Base-by-base conservation (phyloP, 1,140 invertebrate species). In the Limonius californicus region DNA sequence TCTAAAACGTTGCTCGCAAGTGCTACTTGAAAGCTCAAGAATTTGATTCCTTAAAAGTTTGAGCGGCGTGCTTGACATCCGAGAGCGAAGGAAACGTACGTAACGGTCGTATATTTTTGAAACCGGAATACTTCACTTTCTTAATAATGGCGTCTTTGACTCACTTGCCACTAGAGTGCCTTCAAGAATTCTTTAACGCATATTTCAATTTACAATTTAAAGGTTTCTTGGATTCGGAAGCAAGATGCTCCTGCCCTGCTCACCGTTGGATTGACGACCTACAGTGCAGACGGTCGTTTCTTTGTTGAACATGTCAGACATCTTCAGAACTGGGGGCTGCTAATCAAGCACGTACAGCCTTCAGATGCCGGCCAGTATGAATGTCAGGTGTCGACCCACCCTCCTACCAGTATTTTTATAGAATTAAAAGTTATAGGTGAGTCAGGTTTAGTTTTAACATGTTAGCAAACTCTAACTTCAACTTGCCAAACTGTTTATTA, bases 361-460 rank as follows among this genome's bases (percentile, higher is more conserved):
- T 82, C 87, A 61, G 92, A 95, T 76, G 87, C 86, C 14, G 91
- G 91, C 21, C 77, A 85, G 56, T 94, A 94, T 77, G 90, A 94
- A 77, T 94, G 91, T 76, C 91, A 94, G 81, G 88, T 94, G 12
- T 92, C 90, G 20, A 90, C 90, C 19, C 89, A 94, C 81, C 91
- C 91, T 53, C 89, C 90, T 59, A 88, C 88, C 15, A 91, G 89
- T 77, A 89, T 91, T 80, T 92, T 91, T 78, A 77, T 93, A 55
- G 83, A 85, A 65, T 83, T 94, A 61, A 86, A 87, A 73, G 90
- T 94, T 62, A 88, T 92, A 61, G 90, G 92, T 94, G 81, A 88
- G 90, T 80, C n/a, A n/a, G n/a, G n/a, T n/a, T n/a, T n/a, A n/a
- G n/a, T n/a, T n/a, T n/a, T n/a, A n/a, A n/a, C n/a, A n/a, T n/a